Conservation (phyloP, 2,888 invertebrate genomes). For the Brachylomia viminalis region DNA sequence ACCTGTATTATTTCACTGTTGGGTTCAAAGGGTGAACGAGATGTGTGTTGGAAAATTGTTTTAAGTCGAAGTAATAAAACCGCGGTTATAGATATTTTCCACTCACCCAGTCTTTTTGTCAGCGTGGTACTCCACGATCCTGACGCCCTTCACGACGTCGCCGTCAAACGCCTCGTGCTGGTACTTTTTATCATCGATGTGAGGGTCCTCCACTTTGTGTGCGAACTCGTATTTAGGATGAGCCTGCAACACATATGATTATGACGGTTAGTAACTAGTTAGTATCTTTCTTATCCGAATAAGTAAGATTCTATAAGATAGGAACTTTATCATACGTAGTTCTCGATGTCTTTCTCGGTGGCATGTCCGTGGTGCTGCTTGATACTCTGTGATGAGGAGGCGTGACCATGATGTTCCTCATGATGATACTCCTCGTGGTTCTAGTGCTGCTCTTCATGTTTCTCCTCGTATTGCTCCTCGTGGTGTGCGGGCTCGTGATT, state of each 20-base stretch:
- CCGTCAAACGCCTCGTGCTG: constrained; percentile 88
- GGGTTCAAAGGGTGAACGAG: too few species aligned
- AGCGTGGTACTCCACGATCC: constrained; percentile 72
- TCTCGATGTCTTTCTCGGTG: constrained; percentile 65
- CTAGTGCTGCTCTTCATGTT: constrained; percentile 29
- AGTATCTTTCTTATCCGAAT: background rate
- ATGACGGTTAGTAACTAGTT: background rate
- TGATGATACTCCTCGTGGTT: constrained; percentile 23
- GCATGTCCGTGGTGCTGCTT: constrained; percentile 41
- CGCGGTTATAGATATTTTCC: background rate
- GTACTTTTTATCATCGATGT: constrained; percentile 88
- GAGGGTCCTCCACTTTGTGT: constrained; percentile 86
- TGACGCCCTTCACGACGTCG: constrained; percentile 89
- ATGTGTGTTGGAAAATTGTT: background rate
- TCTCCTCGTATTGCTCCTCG: constrained; percentile 46
- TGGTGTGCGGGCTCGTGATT: constrained; percentile 52
- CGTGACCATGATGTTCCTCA: constrained; percentile 27
- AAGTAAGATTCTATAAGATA: background rate
- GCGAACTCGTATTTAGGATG: constrained; percentile 86
- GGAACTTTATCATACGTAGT: constrained; percentile 60
- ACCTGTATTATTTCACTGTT: background rate
- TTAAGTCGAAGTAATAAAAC: background rate
- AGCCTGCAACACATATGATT: constrained; percentile 63
- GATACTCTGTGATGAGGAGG: constrained; percentile 30
- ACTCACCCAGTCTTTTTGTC: constrained; percentile 75